Base-by-base conservation (phyloP, 2,888 invertebrate species). In the Cephus rjabovi region DNA sequence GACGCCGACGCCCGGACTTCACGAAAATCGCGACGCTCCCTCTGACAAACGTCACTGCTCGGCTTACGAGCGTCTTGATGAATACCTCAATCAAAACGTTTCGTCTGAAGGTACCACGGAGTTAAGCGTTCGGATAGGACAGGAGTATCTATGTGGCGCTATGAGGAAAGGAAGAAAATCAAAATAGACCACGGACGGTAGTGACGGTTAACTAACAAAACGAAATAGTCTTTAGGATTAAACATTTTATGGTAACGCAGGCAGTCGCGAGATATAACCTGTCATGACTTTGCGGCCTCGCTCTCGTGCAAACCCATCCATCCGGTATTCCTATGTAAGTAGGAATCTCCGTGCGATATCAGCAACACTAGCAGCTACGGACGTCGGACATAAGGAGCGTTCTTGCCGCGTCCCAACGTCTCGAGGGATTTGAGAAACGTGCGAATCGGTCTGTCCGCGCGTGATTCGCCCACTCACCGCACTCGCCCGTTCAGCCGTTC, bases 41-140 rank as follows among this genome's bases (percentile, higher is more conserved):
- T 75, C 75, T 69, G 69, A 76, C 78, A 76, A 84, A 81, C 77
- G 79, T 77, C 75, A 77, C 71, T 56, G 76, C 75, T 73, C 79
- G 74, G 80, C 82, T 83, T 81, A 23, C 56, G 56, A 23, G 56
- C 56, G 23, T 9, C 56, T 56, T 77, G 79, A 76, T 81, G 82
- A 76, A 75, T 79, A 77, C 78, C 78, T 80, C 83, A 79, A 84
- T 84, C 83, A 79, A 82, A 81, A 75, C 68, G 69, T 34, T 71
- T 71, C 76, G 73, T 74, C 23, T 0, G 9, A 56, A 23, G 9
- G 9, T 23, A 9, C 56, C 23, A 23, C 23, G 23, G 9, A 23
- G 0, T 23, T 9, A 0, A 23, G 23, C 56, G 56, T 56, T 23
- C 56, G 23, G 2, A 9, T 23, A 1, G 15, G 15, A 6, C 23